Evolutionary conservation across 2,113 vertebrate species (phyloP), one percentile per base, ranked within the genome.

Genomic region (Psilopsiagon aurifrons): DNA sequence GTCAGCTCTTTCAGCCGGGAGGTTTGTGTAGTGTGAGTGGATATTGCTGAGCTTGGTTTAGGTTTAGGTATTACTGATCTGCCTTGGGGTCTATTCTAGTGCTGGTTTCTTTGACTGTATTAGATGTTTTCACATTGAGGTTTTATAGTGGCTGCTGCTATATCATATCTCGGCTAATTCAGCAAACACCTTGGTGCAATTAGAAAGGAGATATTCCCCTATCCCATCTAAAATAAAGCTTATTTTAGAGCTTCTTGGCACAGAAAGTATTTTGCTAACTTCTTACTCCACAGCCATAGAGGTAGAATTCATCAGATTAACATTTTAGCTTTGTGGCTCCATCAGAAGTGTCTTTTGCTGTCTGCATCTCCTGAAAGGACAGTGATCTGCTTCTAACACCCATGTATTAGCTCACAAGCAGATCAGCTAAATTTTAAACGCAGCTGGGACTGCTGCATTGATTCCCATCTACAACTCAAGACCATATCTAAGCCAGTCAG

Each of bases 181-280:
- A 92, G 78, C 82, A 94, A 89, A 77, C 92, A 92, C 91, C 92
- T 96, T 94, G 86, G 93, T 96, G 80, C 88, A 90, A 93, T 95
- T 97, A 95, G 96, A 93, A 96, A 97, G 88, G 62, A 95, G 94
- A 96, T 96, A 97, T 74, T 93, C 95, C 92, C 92, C 55, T 96
- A 88, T 94, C 71, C 0, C 71, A 89, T 92, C 88, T 93, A 89
- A 95, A 97, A 95, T 78, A 59, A 87, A 94, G 83, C 82, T 96
- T 93, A 77, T 92, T 95, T 95, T 95, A 94, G 69, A 67, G 54
- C 27, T 76, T 80, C 92, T 97, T 97, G 96, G 95, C 93, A 71
- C 35, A 60, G 70, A 91, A 89, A 46, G 51, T 97, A 57, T 97
- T 97, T 97, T 94, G 60, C 43, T 97, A 97, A 96, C 92, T 93